Percentiles rank a stretch among this genome's conserved stretches.
Conservation (phyloP, 2,113 vertebrate genomes). For the Chroicocephalus ridibundus region DNA sequence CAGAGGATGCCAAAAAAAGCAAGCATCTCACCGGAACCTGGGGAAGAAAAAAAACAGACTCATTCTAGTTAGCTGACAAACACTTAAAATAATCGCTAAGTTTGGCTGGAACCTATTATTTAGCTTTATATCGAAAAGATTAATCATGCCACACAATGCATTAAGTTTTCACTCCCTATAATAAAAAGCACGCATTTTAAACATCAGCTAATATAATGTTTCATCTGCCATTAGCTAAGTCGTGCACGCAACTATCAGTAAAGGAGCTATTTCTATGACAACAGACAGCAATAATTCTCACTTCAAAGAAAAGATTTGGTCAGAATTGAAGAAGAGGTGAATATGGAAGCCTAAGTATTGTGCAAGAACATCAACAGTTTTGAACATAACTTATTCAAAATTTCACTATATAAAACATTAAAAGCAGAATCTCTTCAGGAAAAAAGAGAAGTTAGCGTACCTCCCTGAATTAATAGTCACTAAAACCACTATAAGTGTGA, state of each 20-base stretch:
- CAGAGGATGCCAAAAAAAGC: neutral
- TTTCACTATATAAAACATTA: neutral
- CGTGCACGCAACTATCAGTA: neutral
- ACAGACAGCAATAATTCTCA: neutral
- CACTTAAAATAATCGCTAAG: neutral
- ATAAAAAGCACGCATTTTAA: neutral
- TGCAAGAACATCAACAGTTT: neutral
- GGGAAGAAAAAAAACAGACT: neutral
- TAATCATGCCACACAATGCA: neutral
- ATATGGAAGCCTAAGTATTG: neutral
- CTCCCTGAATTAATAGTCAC: neutral
- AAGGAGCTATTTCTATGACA: neutral
- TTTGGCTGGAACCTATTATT: neutral
- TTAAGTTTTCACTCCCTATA: neutral
- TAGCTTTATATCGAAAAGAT: constrained; percentile 7
- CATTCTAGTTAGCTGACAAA: neutral
- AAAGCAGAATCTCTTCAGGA: neutral
- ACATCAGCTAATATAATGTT: neutral
- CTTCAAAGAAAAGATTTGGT: neutral
- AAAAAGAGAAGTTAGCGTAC: neutral
- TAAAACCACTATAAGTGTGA: neutral
- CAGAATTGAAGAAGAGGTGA: neutral
- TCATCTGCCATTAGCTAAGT: neutral
- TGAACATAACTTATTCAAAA: neutral
- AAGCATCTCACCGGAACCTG: neutral